phyloP scores from a whole-genome alignment of 35 echinoderm and acorn worm genomes.

The Anneissia japonica region DNA sequence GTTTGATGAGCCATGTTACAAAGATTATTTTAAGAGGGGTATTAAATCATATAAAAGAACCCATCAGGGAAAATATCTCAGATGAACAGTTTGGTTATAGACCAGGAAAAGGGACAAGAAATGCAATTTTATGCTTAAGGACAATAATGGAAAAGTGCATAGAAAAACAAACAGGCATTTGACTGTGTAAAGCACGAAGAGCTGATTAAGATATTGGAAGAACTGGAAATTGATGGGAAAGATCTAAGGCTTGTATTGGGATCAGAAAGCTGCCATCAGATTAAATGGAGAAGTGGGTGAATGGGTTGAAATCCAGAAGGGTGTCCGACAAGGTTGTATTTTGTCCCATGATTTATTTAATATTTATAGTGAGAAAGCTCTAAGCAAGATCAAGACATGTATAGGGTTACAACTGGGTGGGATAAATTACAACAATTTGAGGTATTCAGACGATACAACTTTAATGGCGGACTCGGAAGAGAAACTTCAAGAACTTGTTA shows the following conservation, averaged over 20 bases:
- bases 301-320: background rate
- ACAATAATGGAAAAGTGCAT: background rate
- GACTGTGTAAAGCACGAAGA: background rate
- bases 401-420: background rate
- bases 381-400: background rate
- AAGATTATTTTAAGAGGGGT: slow-evolving; percentile 1
- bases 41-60: background rate
- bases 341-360: background rate
- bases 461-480: background rate
- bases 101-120: background rate
- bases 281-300: background rate
- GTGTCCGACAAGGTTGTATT: slow-evolving; percentile 15
- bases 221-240: background rate
- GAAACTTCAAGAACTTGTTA: background rate
- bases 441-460: slow-evolving; percentile 1
- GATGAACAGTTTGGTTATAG: slow-evolving; percentile 11
- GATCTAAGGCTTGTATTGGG: background rate
- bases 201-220: background rate
- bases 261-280: background rate
- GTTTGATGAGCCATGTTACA: slow-evolving; percentile 8
- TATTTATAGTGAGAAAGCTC: background rate
- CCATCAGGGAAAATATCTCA: background rate
- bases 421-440: background rate
- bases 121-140: slow-evolving; percentile 9
- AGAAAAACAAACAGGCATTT: slow-evolving; percentile 9